Percentiles rank a stretch among this genome's conserved stretches.
Evolutionary conservation across 92 coral and sea anemone genomes (phyloP).

Genomic region (Palythoa grandiflora): DNA sequence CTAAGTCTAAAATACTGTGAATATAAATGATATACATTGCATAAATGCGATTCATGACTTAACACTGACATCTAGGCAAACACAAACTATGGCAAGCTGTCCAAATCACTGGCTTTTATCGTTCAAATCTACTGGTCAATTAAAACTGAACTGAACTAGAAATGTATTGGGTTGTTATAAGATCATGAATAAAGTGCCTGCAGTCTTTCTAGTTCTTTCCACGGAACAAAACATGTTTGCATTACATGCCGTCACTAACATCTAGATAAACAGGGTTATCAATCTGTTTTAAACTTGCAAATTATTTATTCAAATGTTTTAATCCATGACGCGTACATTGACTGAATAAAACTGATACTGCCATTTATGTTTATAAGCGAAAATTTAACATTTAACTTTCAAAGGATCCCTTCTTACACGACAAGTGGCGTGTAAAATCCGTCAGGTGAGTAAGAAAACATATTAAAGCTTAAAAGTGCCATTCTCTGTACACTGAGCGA

Average conservation of each 20-base stretch:
- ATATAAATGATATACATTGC: slow-evolving; percentile 17
- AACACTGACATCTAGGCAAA: slow-evolving; percentile 9
- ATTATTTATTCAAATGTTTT: background rate
- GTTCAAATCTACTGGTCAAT: background rate
- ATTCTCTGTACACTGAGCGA: background rate
- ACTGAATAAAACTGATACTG: slow-evolving; percentile 15
- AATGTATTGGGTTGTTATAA: background rate
- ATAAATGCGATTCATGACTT: slow-evolving; percentile 28
- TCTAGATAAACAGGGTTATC: background rate
- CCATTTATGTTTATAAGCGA: slow-evolving; percentile 12
- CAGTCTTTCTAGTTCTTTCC: slow-evolving; percentile 18
- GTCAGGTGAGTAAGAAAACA: slow-evolving; percentile 20
- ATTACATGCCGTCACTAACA: background rate
- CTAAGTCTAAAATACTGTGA: background rate
- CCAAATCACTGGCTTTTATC: background rate
- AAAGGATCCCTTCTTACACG: background rate
- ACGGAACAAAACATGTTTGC: background rate
- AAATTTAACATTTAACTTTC: slow-evolving; percentile 2
- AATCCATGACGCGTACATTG: background rate
- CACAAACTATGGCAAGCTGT: background rate
- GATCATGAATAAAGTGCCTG: background rate
- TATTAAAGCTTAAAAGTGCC: background rate
- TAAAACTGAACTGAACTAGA: background rate
- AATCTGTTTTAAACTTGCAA: background rate
- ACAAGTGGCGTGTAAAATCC: slow-evolving; percentile 41